Evolutionary conservation across 2,888 invertebrate species (phyloP).

Genomic region (Pammene aurita): DNA sequence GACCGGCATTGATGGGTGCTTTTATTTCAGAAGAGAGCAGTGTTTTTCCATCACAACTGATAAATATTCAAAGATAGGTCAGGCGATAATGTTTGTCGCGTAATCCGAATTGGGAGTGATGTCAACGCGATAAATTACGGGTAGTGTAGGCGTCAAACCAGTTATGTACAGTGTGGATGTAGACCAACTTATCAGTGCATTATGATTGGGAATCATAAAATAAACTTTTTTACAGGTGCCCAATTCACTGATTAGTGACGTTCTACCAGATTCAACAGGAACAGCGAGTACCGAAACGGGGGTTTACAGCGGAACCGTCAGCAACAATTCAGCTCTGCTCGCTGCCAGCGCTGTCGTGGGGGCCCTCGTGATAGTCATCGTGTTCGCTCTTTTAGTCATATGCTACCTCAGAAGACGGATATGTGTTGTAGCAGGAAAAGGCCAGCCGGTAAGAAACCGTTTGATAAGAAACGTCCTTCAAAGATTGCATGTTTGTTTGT

Average conservation of each 20-base stretch:
- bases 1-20: slow-evolving; percentile 39
- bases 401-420: slow-evolving; percentile 68
- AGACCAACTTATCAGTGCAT: not conserved
- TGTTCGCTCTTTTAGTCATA: slow-evolving; percentile 53
- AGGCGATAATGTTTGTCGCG: slow-evolving; percentile 61
- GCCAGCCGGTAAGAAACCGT: slow-evolving; percentile 67
- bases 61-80: slow-evolving; percentile 74
- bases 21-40: slow-evolving; percentile 60
- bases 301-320: slow-evolving; percentile 54
- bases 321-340: slow-evolving; percentile 55
- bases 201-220: too few relatives aligned
- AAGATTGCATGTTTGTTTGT: slow-evolving; percentile 18
- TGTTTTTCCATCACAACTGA: slow-evolving; percentile 70
- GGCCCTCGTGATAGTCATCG: slow-evolving; percentile 59
- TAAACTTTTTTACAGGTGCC: slow-evolving; percentile 54
- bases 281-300: slow-evolving; percentile 58
- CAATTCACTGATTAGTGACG: slow-evolving; percentile 60
- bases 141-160: slow-evolving; percentile 3
- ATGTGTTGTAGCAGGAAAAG: slow-evolving; percentile 71
- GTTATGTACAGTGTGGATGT: not conserved
- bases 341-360: slow-evolving; percentile 63
- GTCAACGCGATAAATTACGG: slow-evolving; percentile 25
- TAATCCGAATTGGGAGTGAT: slow-evolving; percentile 53
- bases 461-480: slow-evolving; percentile 33
- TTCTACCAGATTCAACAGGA: slow-evolving; percentile 53